Conservation (phyloP, 2,113 vertebrate genomes). For the Dendrocopos noguchii region DNA sequence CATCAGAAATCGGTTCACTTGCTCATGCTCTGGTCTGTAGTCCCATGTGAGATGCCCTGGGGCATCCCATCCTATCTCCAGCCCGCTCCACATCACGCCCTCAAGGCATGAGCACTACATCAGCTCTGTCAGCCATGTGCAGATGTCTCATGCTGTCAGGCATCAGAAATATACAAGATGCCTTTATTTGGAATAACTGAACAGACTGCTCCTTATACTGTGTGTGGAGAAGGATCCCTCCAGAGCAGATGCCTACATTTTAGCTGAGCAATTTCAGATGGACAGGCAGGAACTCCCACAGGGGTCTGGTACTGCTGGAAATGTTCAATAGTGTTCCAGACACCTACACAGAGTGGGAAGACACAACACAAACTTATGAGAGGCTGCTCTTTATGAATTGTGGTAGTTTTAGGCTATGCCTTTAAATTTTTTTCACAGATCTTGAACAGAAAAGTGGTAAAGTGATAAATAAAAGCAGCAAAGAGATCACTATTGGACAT, state of each 20-base stretch:
- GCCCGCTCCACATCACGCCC: not conserved
- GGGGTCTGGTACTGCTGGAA: not conserved
- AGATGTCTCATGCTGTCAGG: not conserved
- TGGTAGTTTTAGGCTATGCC: too few species aligned
- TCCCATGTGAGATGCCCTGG: not conserved
- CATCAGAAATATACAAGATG: fast-evolving
- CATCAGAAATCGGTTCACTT: fast-evolving
- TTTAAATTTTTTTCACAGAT: too few species aligned
- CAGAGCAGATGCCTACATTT: not conserved
- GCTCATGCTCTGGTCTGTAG: not conserved
- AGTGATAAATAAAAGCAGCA: too few species aligned
- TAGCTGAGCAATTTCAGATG: not conserved
- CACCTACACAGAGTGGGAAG: not conserved
- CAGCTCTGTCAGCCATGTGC: not conserved
- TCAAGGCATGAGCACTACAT: not conserved
- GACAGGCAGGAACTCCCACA: not conserved
- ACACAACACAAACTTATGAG: fast-evolving
- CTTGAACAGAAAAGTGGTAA: too few species aligned
- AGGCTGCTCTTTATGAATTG: not conserved
- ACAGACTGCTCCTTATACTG: fast-evolving
- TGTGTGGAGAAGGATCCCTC: not conserved
- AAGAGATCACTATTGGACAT: too few species aligned
- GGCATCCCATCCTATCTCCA: not conserved
- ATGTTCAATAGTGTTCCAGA: not conserved
- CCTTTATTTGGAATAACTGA: not conserved